Evolutionary conservation across 2,113 vertebrate species (phyloP).

Genomic region (Scytalopus superciliaris): DNA sequence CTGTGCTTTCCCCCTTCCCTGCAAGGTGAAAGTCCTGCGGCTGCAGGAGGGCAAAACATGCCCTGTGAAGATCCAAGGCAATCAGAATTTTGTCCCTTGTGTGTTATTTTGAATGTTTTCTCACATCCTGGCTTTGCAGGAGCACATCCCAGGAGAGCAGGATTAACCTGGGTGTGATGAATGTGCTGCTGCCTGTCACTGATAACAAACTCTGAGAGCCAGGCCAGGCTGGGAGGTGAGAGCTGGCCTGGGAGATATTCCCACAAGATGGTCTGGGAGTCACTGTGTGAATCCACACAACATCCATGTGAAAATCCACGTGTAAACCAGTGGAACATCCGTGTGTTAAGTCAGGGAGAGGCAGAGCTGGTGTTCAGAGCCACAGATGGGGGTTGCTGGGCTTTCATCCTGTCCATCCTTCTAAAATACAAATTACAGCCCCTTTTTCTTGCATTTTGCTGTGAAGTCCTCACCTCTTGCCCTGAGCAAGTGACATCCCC

Average conservation of each 20-base stretch:
- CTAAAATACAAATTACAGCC: background rate
- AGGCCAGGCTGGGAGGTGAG: background rate
- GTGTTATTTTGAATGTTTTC: background rate
- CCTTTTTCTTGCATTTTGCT: background rate
- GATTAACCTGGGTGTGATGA: accelerated
- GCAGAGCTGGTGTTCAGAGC: background rate
- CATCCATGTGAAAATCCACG: accelerated
- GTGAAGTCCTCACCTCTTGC: background rate
- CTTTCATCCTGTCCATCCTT: background rate
- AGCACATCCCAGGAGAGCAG: background rate
- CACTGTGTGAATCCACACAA: accelerated
- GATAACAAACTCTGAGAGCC: background rate
- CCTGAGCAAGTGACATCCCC: background rate
- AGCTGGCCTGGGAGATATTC: background rate
- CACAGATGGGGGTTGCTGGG: background rate
- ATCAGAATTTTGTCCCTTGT: background rate
- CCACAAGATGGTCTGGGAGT: background rate
- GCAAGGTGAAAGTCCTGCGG: accelerated
- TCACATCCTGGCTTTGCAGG: background rate
- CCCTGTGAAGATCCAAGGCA: background rate
- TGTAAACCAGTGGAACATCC: background rate
- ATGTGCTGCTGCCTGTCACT: background rate
- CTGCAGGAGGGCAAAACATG: background rate
- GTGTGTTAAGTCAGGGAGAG: no score
- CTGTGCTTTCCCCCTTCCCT: background rate